Percentiles rank a stretch among this genome's conserved stretches.
Evolutionary conservation across 2,113 vertebrate species (phyloP).

Genomic region (Paradoxurus hermaphroditus): DNA sequence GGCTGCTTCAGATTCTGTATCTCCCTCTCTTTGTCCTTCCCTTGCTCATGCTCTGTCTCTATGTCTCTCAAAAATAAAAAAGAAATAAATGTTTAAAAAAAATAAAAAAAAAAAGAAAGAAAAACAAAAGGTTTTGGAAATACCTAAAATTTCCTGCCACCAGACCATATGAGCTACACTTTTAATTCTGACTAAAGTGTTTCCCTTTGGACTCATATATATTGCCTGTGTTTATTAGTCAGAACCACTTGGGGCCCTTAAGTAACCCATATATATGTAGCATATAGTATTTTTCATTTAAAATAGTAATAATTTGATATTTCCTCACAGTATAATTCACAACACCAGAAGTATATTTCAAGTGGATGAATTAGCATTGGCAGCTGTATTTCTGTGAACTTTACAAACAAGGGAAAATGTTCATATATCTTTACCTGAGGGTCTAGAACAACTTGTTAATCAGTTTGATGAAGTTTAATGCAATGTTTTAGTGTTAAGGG

Average conservation of each 20-base stretch:
- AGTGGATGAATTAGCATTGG: background rate
- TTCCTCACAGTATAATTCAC: slow-evolving; percentile 17
- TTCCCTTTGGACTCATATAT: slow-evolving; percentile 10
- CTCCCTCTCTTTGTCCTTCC: no score
- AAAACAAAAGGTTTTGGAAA: background rate
- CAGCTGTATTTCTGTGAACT: background rate
- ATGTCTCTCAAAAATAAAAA: no score
- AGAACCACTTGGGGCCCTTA: background rate
- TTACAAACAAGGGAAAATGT: background rate
- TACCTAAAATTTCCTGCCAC: background rate
- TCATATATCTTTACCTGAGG: background rate
- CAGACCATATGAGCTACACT: background rate
- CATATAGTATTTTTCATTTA: slow-evolving; percentile 55
- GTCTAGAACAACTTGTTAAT: background rate
- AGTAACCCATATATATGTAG: background rate
- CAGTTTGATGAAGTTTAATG: slow-evolving; percentile 40
- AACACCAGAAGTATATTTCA: slow-evolving; percentile 53
- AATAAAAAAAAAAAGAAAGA: no score
- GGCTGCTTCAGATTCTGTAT: no score
- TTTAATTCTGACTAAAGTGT: slow-evolving; percentile 39
- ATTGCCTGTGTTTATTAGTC: background rate
- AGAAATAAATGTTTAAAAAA: no score
- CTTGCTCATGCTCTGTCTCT: no score
- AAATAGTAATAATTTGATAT: slow-evolving; percentile 48
- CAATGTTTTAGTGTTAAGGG: background rate